Evolutionary conservation across 2,113 vertebrate genomes (phyloP), one percentile per base, ranked within the genome.

Genomic region (Dicentrarchus labrax): DNA sequence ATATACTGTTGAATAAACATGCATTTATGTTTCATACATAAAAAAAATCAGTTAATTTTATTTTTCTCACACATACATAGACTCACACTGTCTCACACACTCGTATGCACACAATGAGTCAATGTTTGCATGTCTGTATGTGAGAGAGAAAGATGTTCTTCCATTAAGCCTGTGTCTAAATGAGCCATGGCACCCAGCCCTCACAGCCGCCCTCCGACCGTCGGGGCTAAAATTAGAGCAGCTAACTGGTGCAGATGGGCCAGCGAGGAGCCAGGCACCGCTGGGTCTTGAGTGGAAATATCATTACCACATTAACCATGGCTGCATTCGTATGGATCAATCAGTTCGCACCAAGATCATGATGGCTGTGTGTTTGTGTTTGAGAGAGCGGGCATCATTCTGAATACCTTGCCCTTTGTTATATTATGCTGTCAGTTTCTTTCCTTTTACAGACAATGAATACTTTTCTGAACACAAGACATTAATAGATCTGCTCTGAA

Each of bases 171-270:
- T 43, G 84, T 86, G 93, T 93, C 93, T 87, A 89, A 91, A 94
- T 94, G 93, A 94, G 93, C 85, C 93, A 88, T 84, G 89, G 88
- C 90, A 86, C 76, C 61, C 79, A 6, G 72, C 75, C 83, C 85
- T 86, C 91, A 81, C 89, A 78, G 68, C 88, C 76, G 45, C 79
- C 86, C 76, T 85, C 75, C 24, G 73, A 86, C 88, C 45, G 62
- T 66, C 65, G 65, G 69, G 76, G 84, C 91, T 95, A 94, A 95
- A 95, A 93, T 95, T 95, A 95, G 94, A 86, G 85, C 72, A 15
- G 82, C 86, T 93, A 94, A 94, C 92, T 93, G 93, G 88, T 86
- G 89, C 89, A 88, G 91, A 94, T 86, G 89, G 87, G 66, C 78
- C 86, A 68, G 86, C 62, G 80, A 80, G 80, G 88, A 90, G 90